Conservation (phyloP, 2,113 vertebrate genomes). For the Pholis gunnellus region DNA sequence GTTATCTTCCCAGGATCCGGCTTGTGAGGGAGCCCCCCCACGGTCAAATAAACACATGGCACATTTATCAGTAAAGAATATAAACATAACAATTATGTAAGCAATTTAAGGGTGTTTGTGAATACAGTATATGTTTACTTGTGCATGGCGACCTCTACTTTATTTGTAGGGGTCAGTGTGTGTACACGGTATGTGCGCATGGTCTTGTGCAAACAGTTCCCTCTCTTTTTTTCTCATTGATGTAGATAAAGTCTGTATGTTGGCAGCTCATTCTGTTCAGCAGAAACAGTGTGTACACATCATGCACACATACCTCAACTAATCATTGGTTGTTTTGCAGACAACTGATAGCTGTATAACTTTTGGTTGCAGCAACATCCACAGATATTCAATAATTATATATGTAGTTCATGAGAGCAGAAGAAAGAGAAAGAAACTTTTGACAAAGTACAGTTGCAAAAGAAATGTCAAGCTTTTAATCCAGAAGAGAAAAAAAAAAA, state of each 20-base stretch:
- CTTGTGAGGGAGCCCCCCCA: constrained; percentile 34
- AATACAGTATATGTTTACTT: constrained; percentile 32
- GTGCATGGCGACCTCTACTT: not conserved
- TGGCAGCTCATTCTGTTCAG: not conserved
- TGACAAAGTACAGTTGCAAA: constrained; percentile 18
- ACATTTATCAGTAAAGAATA: constrained; percentile 66
- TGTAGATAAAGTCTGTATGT: constrained; percentile 27
- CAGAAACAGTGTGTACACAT: not conserved
- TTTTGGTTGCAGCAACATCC: not conserved
- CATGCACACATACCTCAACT: not conserved
- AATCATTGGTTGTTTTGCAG: not conserved
- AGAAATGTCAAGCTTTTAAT: constrained; percentile 23
- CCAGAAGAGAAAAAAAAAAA: constrained; percentile 7
- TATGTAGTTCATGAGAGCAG: constrained; percentile 25
- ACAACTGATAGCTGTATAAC: not conserved
- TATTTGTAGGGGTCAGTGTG: constrained; percentile 13
- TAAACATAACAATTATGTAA: constrained; percentile 65
- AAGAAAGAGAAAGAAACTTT: constrained; percentile 12
- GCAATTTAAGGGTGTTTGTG: constrained; percentile 27
- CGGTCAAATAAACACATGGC: constrained; percentile 68
- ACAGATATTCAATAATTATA: not conserved
- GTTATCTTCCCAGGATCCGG: constrained; percentile 75
- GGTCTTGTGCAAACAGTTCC: not conserved
- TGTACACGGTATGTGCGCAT: not conserved
- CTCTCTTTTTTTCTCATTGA: not conserved